Evolutionary conservation across 1,140 invertebrate species (phyloP).

Genomic region (Brachystomella parvula): DNA sequence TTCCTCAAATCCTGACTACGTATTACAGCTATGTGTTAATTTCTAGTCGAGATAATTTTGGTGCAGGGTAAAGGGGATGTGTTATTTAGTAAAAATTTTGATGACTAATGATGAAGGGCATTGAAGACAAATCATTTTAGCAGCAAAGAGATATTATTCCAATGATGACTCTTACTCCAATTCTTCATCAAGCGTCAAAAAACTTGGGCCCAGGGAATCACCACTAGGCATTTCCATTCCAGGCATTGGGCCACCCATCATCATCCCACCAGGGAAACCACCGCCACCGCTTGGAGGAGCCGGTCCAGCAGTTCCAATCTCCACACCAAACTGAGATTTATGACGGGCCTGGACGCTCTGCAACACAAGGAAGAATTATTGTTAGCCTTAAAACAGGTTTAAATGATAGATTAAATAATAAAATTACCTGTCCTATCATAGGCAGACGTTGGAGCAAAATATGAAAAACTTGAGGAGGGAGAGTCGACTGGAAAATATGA

Average conservation of each 20-base stretch:
- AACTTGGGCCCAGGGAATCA: constrained; percentile 8
- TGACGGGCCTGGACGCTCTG: constrained; percentile 30
- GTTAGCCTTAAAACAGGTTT: neutral
- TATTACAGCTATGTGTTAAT: too few species aligned
- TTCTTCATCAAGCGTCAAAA: constrained; percentile 34
- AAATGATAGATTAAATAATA: neutral
- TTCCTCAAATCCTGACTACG: too few species aligned
- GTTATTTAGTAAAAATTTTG: too few species aligned
- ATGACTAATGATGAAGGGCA: too few species aligned
- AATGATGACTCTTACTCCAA: too few species aligned
- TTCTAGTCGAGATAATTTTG: too few species aligned
- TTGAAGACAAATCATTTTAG: too few species aligned
- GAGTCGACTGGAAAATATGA: constrained; percentile 83
- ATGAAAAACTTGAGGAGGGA: constrained; percentile 85
- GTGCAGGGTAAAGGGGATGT: too few species aligned
- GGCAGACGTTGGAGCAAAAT: constrained; percentile 76
- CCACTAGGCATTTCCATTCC: constrained; percentile 14
- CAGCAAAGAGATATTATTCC: too few species aligned
- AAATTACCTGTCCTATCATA: constrained; percentile 49
- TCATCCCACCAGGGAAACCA: neutral
- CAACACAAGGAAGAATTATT: constrained; percentile 1
- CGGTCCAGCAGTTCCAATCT: constrained; percentile 10
- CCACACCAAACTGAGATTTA: constrained; percentile 25
- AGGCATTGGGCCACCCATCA: constrained; percentile 5
- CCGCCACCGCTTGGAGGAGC: neutral